Conservation (phyloP, 2,888 invertebrate genomes). For the Mesorhabditis belari region DNA sequence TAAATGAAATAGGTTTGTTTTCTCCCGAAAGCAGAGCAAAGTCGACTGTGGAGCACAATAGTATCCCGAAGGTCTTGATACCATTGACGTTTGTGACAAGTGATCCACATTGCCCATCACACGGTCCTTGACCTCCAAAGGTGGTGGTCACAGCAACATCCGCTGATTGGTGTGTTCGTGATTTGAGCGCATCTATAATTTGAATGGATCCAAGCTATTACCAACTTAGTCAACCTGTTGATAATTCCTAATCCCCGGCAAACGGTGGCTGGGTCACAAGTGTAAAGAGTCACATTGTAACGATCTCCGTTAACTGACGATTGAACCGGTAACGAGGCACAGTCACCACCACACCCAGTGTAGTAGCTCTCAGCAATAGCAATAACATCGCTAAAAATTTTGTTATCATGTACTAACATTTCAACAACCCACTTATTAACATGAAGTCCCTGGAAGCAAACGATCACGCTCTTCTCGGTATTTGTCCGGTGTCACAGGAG, state of each 20-base stretch:
- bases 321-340: too few relatives aligned
- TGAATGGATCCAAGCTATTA: too few relatives aligned
- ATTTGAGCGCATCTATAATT: slow-evolving; percentile 18
- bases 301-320: too few relatives aligned
- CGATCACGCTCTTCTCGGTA: slow-evolving; percentile 7
- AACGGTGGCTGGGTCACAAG: too few relatives aligned
- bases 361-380: slow-evolving; percentile 1
- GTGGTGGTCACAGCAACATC: not conserved
- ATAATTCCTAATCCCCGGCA: too few relatives aligned
- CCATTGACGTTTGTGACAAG: not conserved
- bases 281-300: too few relatives aligned
- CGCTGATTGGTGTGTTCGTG: slow-evolving; percentile 10
- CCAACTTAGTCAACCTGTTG: too few relatives aligned
- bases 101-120: not conserved
- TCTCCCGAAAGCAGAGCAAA: not conserved
- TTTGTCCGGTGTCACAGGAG: slow-evolving; percentile 10
- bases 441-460: slow-evolving; percentile 15
- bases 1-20: too few relatives aligned
- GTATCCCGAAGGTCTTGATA: not conserved
- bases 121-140: too few relatives aligned
- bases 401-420: not conserved
- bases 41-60: not conserved
- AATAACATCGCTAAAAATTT: slow-evolving; percentile 1
- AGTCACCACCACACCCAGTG: too few relatives aligned
- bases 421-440: slow-evolving; percentile 5